These are phyloP conservation scores for Ailuropoda melanoleuca DNA, from an alignment of 2,113 vertebrate genomes.

Conservation along the genomic window DNA sequence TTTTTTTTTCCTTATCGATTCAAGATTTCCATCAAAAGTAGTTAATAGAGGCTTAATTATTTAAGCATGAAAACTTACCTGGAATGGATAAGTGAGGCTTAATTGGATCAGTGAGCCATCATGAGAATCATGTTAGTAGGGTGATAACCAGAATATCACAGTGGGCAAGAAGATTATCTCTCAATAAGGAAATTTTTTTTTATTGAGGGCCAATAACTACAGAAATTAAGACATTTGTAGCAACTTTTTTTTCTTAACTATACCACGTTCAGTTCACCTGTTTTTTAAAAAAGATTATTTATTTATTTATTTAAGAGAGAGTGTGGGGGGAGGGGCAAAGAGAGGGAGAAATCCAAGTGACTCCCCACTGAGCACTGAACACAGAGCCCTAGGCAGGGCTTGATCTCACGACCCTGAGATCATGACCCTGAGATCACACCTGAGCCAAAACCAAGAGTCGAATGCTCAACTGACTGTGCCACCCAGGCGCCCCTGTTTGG, in stretches of 20 bases:
- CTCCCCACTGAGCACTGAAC: not conserved
- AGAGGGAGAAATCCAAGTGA: not conserved
- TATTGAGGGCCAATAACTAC: not conserved
- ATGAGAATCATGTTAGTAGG: not conserved
- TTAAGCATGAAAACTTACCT: slow-evolving; percentile 3
- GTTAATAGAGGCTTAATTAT: not conserved
- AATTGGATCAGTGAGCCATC: not conserved
- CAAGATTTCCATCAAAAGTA: not conserved
- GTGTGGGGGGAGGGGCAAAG: not conserved
- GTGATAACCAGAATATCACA: not conserved
- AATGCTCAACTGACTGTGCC: not conserved
- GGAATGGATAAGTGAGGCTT: not conserved
- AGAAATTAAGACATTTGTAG: not conserved
- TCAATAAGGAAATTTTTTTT: not conserved
- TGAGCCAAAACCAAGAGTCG: not conserved
- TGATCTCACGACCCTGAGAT: not conserved
- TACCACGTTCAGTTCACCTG: not conserved
- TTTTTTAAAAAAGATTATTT: not conserved
- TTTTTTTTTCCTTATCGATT: not conserved
- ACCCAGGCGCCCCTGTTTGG: not conserved
- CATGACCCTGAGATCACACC: not conserved
- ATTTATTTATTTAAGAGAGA: not conserved
- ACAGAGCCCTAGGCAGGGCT: not conserved
- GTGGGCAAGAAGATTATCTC: not conserved
- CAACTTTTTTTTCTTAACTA: not conserved